Evolutionary conservation across 2,888 invertebrate genomes (phyloP), one percentile per base, ranked within the genome.

Genomic region (Oscheius onirici): DNA sequence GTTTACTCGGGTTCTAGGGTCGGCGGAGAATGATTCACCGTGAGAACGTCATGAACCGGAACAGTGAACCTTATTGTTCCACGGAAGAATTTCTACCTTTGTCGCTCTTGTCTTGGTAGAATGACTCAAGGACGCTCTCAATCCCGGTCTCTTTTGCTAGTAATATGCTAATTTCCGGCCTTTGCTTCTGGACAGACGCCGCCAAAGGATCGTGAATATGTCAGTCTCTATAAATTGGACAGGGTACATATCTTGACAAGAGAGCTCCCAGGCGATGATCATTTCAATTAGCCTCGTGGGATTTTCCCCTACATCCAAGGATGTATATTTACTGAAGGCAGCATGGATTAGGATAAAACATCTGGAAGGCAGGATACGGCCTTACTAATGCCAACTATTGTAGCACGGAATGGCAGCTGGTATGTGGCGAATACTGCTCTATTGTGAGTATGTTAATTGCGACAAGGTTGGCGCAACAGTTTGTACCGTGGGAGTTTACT

Each of bases 121-220:
- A 63, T 63, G 63, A 63, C 46, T 63, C 63, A 63, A 63, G 63
- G 49, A 46, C 63, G 20, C 6, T n/a, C n/a, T n/a, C 49, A 46
- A 49, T 63, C 63, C 49, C 46, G 41, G 43, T 3, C 54, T 6
- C 22, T 15, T 51, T 22, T 34, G 66, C 54, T 54, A 63, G 66
- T 54, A 66, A 51, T 66, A 66, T 66, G 66, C 66, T 66, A 66
- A 66, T 66, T 66, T 66, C 66, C 66, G 66, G 66, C 54, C 54
- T 66, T 52, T 51, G n/a, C 40, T 20, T 20, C n/a, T 20, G n/a
- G 22, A 17, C 41, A 40, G 54, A 40, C 40, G 52, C 66, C 66
- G 63, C 63, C 63, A 49, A 63, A 49, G 63, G 54, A 66, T 34
- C 43, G 52, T 66, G 52, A 52, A 66, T 52, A 51, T 66, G 66